Evolutionary conservation across 2,797 vertebrate genomes (phyloP), one percentile per base, ranked within the genome.

Genomic region (Sebastes wilsoni): DNA sequence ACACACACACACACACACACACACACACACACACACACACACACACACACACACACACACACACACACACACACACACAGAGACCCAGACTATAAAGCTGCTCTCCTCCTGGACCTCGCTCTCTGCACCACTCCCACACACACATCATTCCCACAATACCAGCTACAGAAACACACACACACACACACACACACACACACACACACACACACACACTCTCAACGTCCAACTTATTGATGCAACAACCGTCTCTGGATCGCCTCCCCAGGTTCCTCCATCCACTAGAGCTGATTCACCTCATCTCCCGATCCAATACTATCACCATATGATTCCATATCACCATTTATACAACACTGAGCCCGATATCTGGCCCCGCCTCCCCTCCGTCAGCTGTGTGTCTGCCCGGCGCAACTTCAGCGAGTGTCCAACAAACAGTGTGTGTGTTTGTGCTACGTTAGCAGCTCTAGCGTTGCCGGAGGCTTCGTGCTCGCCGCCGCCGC

Each of bases 51-150:
- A 92, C 86, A 73, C 85, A 68, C 82, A 84, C 86, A 73, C 85
- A 68, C 82, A 84, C 86, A 73, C 85, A 66, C 80, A 83, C 13
- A 38, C 36, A 14, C 13, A 82, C 69, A 92, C 83, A 92, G 84
- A 93, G 82, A 82, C 84, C 87, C 88, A 93, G 88, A 94, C 89
- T 89, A 75, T 80, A 70, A 82, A 87, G 86, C 73, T 70, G 78
- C 72, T 92, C 86, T 89, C 42, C 80, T 87, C 58, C 75, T 74
- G 73, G 85, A 89, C 89, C 90, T 92, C 77, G 62, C 87, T 89
- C 85, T 52, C 72, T 84, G 82, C 88, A 87, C 78, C 81, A 82
- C 89, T 80, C 93, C 85, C 75, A 90, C 90, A 84, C 83, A 58
- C 71, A 62, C 54, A 52, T 49, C 77, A 82, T 52, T 30, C 56